Percentiles rank a stretch among this genome's conserved stretches.
These are phyloP conservation scores for Spodoptera frugiperda DNA, from an alignment of 1,140 invertebrate genomes.

Conservation along the genomic window DNA sequence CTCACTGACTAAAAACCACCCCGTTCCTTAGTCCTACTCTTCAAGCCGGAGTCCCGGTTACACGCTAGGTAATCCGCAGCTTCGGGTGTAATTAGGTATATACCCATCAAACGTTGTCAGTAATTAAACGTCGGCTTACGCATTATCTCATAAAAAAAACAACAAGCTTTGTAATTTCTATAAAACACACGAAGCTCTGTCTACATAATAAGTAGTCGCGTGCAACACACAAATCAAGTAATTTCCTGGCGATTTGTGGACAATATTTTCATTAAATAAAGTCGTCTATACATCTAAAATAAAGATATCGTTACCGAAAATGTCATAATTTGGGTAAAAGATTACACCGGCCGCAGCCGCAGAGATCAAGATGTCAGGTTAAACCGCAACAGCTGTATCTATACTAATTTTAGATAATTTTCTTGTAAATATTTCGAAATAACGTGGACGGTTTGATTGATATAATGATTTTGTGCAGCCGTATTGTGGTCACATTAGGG, in stretches of 20 bases:
- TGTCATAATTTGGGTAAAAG: conserved; percentile 36
- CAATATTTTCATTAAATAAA: conserved; percentile 60
- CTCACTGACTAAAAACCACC: no score
- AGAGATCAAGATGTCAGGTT: conserved; percentile 18
- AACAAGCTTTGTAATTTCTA: no score
- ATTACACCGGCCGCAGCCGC: conserved; percentile 4
- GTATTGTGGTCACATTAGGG: conserved; percentile 22
- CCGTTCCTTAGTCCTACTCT: no score
- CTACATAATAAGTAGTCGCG: conserved; percentile 29
- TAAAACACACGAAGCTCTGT: background rate
- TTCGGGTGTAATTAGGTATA: no score
- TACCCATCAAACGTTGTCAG: no score
- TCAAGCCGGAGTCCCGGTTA: no score
- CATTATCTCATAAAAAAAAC: no score
- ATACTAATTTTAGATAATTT: conserved; percentile 43
- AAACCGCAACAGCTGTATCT: conserved; percentile 29
- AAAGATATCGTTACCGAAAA: conserved; percentile 42
- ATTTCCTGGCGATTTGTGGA: conserved; percentile 29
- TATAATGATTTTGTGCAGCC: conserved; percentile 30
- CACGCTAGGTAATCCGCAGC: no score
- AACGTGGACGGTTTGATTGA: conserved; percentile 20
- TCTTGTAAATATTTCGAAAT: conserved; percentile 34
- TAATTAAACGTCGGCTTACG: no score
- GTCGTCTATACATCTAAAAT: conserved; percentile 46
- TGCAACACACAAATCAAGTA: conserved; percentile 39